These are phyloP conservation scores for Adelosebastes latens DNA, from an alignment of 2,797 vertebrate species.

Conservation along the genomic window DNA sequence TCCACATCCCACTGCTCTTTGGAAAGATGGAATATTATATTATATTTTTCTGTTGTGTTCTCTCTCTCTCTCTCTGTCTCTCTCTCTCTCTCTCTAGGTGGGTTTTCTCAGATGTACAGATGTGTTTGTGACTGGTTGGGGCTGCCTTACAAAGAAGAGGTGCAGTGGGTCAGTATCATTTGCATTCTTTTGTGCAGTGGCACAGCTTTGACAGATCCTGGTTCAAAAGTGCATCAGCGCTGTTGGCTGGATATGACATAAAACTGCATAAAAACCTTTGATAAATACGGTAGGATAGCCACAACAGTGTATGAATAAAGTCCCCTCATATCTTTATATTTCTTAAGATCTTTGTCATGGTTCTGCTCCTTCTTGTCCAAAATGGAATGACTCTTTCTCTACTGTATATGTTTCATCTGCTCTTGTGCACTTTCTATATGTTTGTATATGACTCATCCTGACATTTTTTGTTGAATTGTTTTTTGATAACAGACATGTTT, in stretches of 20 bases:
- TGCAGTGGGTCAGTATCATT: slow-evolving; percentile 92
- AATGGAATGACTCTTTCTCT: not conserved
- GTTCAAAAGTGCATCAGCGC: not conserved
- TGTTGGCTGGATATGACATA: not conserved
- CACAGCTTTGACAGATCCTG: not conserved
- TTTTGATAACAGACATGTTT: not conserved
- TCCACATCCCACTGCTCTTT: not conserved
- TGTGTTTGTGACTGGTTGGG: slow-evolving; percentile 98
- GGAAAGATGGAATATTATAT: not conserved
- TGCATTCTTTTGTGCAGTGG: not conserved
- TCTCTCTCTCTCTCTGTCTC: slow-evolving; percentile 2
- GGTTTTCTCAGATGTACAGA: slow-evolving; percentile 97
- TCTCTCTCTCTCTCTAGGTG: slow-evolving; percentile 80
- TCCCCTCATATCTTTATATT: not conserved
- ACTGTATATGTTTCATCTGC: not conserved
- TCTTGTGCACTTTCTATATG: not conserved
- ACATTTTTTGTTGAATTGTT: not conserved
- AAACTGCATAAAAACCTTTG: slow-evolving; percentile 12
- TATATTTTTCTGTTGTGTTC: not conserved
- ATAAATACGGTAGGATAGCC: not conserved
- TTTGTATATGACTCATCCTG: not conserved
- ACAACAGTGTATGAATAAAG: not conserved
- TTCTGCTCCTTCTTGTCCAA: not conserved
- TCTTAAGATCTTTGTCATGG: not conserved
- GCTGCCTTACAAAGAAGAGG: slow-evolving; percentile 94